A percentile compares a stretch with the other conserved stretches of the same genome.
Evolutionary conservation across 1,140 invertebrate species (phyloP).

Genomic region (Acromyrmex heyeri): DNA sequence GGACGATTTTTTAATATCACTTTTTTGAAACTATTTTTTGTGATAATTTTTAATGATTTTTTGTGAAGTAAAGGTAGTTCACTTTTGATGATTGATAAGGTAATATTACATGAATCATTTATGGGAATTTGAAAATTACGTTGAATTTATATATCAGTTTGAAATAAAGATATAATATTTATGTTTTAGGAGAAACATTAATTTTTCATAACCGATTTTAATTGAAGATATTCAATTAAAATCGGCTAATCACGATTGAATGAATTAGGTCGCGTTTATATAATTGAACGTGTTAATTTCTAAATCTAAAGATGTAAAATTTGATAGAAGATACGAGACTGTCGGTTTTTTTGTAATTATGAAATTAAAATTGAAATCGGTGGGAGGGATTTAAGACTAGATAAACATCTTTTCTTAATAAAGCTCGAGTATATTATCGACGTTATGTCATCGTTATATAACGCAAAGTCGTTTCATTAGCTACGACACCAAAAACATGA

Average conservation of each 20-base stretch:
- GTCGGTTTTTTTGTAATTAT: neutral
- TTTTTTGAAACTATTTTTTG: too few relatives aligned
- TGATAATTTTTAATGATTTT: too few relatives aligned
- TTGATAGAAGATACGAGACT: neutral
- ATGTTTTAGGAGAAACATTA: neutral
- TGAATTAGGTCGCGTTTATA: neutral
- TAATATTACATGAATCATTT: too few relatives aligned
- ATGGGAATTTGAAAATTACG: too few relatives aligned
- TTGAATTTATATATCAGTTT: too few relatives aligned
- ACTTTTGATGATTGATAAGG: too few relatives aligned
- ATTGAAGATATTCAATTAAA: neutral
- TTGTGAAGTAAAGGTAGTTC: too few relatives aligned
- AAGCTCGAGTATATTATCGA: slow-evolving; percentile 12
- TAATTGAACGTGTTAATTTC: neutral
- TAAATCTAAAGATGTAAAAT: neutral
- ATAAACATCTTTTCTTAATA: slow-evolving; percentile 26
- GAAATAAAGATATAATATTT: too few relatives aligned
- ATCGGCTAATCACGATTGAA: neutral
- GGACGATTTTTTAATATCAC: too few relatives aligned
- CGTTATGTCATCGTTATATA: slow-evolving; percentile 48
- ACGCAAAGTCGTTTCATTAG: neutral
- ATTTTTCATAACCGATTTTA: neutral
- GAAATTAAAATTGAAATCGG: neutral
- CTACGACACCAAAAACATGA: neutral
- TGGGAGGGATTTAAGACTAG: neutral